These are phyloP conservation scores for Falco cherrug DNA, from an alignment of 2,797 vertebrate genomes.

Conservation along the genomic window DNA sequence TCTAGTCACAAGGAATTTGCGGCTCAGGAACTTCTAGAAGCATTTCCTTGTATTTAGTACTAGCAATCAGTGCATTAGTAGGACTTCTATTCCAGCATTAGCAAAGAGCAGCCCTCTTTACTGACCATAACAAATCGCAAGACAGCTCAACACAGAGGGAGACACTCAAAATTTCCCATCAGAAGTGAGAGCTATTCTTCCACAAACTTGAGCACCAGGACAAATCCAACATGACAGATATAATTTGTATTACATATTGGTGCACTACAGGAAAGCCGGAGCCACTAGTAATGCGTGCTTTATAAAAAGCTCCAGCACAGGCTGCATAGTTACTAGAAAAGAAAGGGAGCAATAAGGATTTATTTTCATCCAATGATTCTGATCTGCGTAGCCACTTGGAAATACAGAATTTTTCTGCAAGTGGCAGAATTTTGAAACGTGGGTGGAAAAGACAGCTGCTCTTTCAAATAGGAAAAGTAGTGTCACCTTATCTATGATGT, in stretches of 20 bases:
- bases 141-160: neutral
- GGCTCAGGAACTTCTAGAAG: neutral
- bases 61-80: neutral
- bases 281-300: neutral
- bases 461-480: neutral
- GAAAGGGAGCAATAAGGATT: neutral
- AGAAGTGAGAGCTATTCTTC: neutral
- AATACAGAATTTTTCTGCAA: neutral
- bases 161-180: neutral
- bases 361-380: neutral
- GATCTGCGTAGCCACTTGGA: neutral
- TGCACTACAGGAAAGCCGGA: neutral
- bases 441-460: neutral
- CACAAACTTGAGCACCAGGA: neutral
- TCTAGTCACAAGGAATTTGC: neutral
- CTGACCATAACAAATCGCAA: neutral
- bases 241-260: conserved; percentile 21
- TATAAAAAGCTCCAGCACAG: neutral
- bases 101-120: neutral
- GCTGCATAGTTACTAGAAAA: neutral
- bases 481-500: neutral
- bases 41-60: neutral
- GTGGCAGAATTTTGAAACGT: neutral
- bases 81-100: neutral
- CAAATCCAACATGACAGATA: conserved; percentile 35